Percentiles rank a stretch among this genome's conserved stretches.
Conservation (phyloP, 2,888 invertebrate genomes). For the Dynastes grantii region DNA sequence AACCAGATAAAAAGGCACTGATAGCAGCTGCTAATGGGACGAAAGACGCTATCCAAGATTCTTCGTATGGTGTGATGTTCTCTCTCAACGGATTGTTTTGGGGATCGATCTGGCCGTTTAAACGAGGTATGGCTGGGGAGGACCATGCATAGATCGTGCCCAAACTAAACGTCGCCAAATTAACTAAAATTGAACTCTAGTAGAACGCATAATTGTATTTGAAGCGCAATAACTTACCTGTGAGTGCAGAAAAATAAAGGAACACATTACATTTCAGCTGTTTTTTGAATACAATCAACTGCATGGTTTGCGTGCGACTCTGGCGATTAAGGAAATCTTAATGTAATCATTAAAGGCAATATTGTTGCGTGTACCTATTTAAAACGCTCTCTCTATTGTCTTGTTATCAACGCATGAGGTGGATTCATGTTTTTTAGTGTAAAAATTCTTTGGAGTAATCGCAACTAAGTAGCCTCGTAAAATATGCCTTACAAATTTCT, state of each 20-base stretch:
- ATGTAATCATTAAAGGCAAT: too few species aligned
- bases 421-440: too few species aligned
- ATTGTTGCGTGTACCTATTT: too few species aligned
- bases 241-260: constrained; percentile 19
- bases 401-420: too few species aligned
- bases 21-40: constrained; percentile 77
- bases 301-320: neutral
- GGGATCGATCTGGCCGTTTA: constrained; percentile 60
- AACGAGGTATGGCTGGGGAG: constrained; percentile 58
- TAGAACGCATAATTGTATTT: neutral
- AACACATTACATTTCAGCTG: constrained; percentile 9
- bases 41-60: constrained; percentile 83
- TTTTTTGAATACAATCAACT: neutral
- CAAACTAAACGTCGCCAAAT: constrained; percentile 67
- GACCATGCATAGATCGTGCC: constrained; percentile 70
- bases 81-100: constrained; percentile 69
- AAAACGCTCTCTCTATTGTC: too few species aligned
- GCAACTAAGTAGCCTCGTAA: too few species aligned
- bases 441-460: too few species aligned
- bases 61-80: constrained; percentile 73
- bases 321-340: too few species aligned
- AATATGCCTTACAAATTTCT: too few species aligned
- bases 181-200: constrained; percentile 63
- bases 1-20: constrained; percentile 80
- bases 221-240: constrained; percentile 4